Conservation (phyloP, 1,140 invertebrate species). For the Delia radicum region DNA sequence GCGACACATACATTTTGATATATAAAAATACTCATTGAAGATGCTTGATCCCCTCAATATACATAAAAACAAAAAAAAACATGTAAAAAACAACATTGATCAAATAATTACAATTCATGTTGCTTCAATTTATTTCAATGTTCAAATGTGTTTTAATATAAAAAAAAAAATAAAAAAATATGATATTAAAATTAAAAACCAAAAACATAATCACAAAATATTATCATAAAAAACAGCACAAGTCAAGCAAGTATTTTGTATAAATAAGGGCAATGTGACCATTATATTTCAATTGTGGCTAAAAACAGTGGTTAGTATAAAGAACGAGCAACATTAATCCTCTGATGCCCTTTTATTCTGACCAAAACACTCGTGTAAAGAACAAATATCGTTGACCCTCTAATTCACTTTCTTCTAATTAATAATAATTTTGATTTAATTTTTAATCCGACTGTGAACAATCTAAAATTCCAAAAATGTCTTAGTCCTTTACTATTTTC, state of each 20-base stretch:
- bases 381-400: no score
- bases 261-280: neutral
- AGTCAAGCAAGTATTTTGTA: neutral
- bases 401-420: no score
- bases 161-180: no score
- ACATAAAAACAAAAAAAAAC: neutral
- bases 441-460: no score
- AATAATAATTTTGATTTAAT: no score
- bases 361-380: no score
- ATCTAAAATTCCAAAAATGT: no score
- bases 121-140: neutral
- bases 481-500: no score
- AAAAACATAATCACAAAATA: neutral
- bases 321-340: no score
- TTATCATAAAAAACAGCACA: neutral
- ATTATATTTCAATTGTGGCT: neutral
- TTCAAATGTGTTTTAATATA: neutral
- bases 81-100: neutral
- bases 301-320: no score
- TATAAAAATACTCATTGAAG: conserved; percentile 16
- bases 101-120: neutral
- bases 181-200: neutral
- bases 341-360: no score
- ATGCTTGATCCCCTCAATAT: neutral
- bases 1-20: conserved; percentile 29